Evolutionary conservation across 2,888 invertebrate genomes (phyloP).

Genomic region (Globia sparganii): DNA sequence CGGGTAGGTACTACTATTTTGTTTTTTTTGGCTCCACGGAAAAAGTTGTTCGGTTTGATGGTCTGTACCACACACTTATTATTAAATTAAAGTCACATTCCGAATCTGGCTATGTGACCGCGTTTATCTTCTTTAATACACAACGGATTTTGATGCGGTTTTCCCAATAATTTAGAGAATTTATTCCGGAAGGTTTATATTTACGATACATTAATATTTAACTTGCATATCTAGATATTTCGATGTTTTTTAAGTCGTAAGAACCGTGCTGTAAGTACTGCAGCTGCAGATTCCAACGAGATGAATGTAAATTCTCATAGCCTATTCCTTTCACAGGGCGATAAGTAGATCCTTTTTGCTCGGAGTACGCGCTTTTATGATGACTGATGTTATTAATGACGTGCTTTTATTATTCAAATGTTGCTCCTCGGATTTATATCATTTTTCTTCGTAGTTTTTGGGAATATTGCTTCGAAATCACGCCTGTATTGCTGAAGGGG

Average conservation of each 20-base stretch:
- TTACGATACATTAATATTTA: background rate
- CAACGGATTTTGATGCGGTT: no score
- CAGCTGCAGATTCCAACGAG: background rate
- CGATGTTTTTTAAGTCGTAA: background rate
- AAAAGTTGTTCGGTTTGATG: no score
- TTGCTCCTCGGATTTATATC: slow-evolving; percentile 26
- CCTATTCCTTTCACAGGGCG: slow-evolving; percentile 1
- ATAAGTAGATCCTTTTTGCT: slow-evolving; percentile 41
- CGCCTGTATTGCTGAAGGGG: background rate
- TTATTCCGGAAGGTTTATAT: no score
- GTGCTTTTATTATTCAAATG: slow-evolving; percentile 47
- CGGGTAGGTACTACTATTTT: no score
- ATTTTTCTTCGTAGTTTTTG: slow-evolving; percentile 22
- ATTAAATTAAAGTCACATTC: no score
- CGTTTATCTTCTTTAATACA: no score
- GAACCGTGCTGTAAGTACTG: background rate
- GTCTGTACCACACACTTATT: no score
- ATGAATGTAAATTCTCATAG: slow-evolving; percentile 41
- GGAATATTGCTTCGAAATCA: background rate
- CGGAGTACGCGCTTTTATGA: slow-evolving; percentile 38
- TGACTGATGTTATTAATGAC: slow-evolving; percentile 55
- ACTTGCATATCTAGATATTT: background rate
- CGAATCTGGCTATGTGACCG: no score
- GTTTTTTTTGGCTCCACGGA: no score
- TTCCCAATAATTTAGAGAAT: no score